Evolutionary conservation across 2,797 vertebrate species (phyloP), one percentile per base, ranked within the genome.

Genomic region (Amblyopsis hoosieri): DNA sequence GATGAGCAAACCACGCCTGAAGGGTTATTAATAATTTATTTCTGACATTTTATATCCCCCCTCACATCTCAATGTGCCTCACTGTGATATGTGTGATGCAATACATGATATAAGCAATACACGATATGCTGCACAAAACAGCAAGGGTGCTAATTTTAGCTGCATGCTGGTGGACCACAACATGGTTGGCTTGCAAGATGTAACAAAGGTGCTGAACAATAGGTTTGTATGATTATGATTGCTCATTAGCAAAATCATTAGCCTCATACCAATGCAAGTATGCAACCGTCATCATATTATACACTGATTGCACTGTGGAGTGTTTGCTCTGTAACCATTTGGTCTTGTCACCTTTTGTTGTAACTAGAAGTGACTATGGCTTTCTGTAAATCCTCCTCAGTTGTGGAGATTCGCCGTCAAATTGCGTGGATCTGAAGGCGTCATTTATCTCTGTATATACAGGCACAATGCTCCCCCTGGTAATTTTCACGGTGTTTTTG

Each of bases 11-110:
- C 64, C 58, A 12, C 2, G 9, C 11, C 62, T 56, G 66, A 10
- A 19, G 56, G 1, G 33, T 71, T 1, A 62, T 76, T 71, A 58
- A 59, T 73, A 70, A 76, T 79, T 66, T 59, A 65, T 66, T 55
- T 67, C 62, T 45, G 62, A 45, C 37, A 11, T 37, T 64, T 54
- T 50, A 65, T 62, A 64, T 56, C 51, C 53, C 19, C 4, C 4
- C 23, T 51, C 57, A 42, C 4, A 46, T 61, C 2, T 14, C 29
- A 45, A 70, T 56, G 12, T 3, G 15, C 6, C 15, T 42, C 7
- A 42, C 1, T 57, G 14, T 17, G 17, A 37, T 19, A 6, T 19
- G 42, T n/a, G 12, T 45, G 37, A 33, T 15, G 33, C n/a, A 57
- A 17, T 45, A 29, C 23, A 29, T 23, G 3, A 29, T 29, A 29